Evolutionary conservation across 2,888 invertebrate genomes (phyloP).

Genomic region (Tenodera sinensis): DNA sequence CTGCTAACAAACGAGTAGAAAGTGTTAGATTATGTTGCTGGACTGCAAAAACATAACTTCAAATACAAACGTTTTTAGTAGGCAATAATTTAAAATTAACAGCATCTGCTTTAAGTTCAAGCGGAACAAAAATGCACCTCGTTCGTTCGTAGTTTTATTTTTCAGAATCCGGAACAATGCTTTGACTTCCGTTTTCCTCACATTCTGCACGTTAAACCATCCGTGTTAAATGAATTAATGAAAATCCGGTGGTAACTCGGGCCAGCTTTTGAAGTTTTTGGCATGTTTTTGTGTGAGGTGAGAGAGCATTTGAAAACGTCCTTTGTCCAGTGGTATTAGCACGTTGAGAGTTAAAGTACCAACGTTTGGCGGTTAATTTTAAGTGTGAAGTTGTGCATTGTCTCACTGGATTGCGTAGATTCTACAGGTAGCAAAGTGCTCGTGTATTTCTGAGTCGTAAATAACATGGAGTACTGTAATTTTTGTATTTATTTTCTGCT

Average conservation of each 20-base stretch:
- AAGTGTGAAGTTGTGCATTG: no score
- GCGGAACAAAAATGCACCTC: neutral
- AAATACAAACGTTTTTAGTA: neutral
- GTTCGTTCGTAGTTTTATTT: neutral
- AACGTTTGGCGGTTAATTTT: no score
- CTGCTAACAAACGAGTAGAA: no score
- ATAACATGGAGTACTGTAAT: no score
- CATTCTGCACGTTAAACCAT: neutral
- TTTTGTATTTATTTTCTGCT: no score
- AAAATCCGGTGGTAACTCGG: neutral
- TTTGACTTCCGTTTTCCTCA: neutral
- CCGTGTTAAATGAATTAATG: neutral
- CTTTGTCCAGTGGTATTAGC: neutral
- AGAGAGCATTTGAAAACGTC: neutral
- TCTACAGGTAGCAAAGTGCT: no score
- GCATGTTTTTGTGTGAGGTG: neutral
- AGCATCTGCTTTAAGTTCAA: neutral
- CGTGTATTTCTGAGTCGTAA: no score
- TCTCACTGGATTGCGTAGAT: no score
- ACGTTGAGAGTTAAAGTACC: no score
- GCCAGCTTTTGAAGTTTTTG: neutral
- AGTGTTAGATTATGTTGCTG: neutral
- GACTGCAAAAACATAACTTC: neutral
- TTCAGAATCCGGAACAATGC: neutral
- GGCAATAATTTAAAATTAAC: neutral